Evolutionary conservation across 2,888 invertebrate species (phyloP), one percentile per base, ranked within the genome.

Genomic region (Melieria picta): DNA sequence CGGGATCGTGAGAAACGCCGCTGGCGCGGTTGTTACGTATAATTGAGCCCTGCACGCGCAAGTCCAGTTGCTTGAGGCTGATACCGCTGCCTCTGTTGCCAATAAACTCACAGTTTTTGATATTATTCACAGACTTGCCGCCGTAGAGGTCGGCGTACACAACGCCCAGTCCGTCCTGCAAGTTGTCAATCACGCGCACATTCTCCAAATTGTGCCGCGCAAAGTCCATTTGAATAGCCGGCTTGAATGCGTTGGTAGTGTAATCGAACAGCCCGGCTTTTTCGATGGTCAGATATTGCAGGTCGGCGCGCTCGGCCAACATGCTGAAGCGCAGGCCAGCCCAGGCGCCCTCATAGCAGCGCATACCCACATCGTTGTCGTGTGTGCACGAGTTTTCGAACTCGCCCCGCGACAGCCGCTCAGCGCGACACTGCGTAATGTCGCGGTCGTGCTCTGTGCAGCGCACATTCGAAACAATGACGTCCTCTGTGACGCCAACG

Each of bases 211-310:
- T 93, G 79, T 95, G 95, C 13, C 93, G 89, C 1, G 94, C 92
- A 80, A 95, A 94, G 82, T 95, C 95, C 77, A 95, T 93, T 88
- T 96, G 96, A 11, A 97, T 86, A 0, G 97, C 97, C 7, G 97
- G 95, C 83, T 94, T 95, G 79, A 97, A 95, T 0, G 90, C 86
- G 86, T 94, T 94, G 0, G 95, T 95, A 0, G 94, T 92, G 83
- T 96, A 98, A 87, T 99, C 99, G 67, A 98, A 89, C 0, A 99
- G 89, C 0, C 99, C 99, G 5, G 98, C 97, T 85, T 93, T 93
- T 87, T 98, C 96, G 60, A 98, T 91, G 3, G 93, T 94, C 6
- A 97, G 90, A 79, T 93, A 95, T 83, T 96, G 95, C 74, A 98
- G 88, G 82, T 95, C 94, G 30, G 94, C 93, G 78, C 95, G 89